Percentiles rank a stretch among this genome's conserved stretches.
phyloP scores from a whole-genome alignment of 2,888 invertebrate species.

The Drosophila falleni region DNA sequence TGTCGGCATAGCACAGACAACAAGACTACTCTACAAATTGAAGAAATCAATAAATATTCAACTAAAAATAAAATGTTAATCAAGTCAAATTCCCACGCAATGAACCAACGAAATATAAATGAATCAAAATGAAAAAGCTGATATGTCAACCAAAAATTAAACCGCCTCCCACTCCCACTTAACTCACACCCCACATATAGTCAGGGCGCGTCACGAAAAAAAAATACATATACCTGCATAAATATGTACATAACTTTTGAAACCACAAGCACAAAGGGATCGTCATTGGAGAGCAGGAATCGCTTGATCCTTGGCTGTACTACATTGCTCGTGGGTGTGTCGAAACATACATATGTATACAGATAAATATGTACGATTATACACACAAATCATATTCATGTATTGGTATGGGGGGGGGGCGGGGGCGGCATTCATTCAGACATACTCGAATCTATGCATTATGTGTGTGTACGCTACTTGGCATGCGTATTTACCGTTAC shows the following conservation, averaged over 20 bases:
- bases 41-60: conserved; percentile 48
- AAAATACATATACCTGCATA: neutral
- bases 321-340: conserved; percentile 25
- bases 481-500: conserved; percentile 62
- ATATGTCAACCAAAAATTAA: conserved; percentile 27
- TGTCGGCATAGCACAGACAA: neutral
- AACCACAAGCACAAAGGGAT: conserved; percentile 12
- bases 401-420: neutral
- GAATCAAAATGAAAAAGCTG: neutral
- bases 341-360: conserved; percentile 5
- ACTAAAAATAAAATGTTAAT: conserved; percentile 31
- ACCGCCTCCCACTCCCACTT: neutral
- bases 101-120: neutral
- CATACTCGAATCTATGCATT: neutral
- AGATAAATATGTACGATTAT: neutral
- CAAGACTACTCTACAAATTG: neutral
- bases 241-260: conserved; percentile 2
- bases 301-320: conserved; percentile 4
- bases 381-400: conserved; percentile 7
- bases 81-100: conserved; percentile 26
- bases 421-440: conserved; percentile 5
- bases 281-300: conserved; percentile 6
- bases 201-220: conserved; percentile 19
- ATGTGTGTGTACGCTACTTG: conserved; percentile 29
- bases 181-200: neutral